Evolutionary conservation across 2,797 vertebrate species (phyloP).

Genomic region (Nothura maculosa): DNA sequence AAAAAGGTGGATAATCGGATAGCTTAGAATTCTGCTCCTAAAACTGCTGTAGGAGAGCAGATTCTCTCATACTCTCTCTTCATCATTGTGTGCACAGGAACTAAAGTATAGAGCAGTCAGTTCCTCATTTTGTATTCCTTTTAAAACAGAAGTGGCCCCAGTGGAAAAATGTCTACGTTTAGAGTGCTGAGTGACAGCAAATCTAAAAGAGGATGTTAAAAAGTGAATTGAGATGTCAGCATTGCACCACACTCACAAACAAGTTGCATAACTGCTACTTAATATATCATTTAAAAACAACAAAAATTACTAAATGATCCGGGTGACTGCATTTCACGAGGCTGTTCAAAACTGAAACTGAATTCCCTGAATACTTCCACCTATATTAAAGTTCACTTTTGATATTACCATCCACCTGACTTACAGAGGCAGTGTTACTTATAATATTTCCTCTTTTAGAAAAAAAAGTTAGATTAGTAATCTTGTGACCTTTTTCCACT

Average conservation of each 20-base stretch:
- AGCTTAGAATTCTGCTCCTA: neutral
- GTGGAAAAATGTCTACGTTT: rapidly evolving
- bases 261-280: neutral
- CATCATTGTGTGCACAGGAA: neutral
- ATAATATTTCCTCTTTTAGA: neutral
- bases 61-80: neutral
- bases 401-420: neutral
- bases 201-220: conserved; percentile 32
- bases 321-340: neutral
- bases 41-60: neutral
- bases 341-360: neutral
- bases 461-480: neutral
- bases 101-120: neutral
- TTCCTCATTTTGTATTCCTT: neutral
- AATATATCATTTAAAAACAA: rapidly evolving
- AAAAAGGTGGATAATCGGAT: rapidly evolving
- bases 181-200: neutral
- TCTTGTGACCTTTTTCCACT: neutral
- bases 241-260: too few relatives aligned
- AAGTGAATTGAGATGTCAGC: neutral
- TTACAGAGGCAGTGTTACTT: rapidly evolving
- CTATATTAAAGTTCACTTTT: neutral
- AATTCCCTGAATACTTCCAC: neutral
- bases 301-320: neutral
- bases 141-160: conserved; percentile 37